These are phyloP conservation scores for Tricholaema leucomelas DNA, from an alignment of 2,113 vertebrate species.

Conservation along the genomic window DNA sequence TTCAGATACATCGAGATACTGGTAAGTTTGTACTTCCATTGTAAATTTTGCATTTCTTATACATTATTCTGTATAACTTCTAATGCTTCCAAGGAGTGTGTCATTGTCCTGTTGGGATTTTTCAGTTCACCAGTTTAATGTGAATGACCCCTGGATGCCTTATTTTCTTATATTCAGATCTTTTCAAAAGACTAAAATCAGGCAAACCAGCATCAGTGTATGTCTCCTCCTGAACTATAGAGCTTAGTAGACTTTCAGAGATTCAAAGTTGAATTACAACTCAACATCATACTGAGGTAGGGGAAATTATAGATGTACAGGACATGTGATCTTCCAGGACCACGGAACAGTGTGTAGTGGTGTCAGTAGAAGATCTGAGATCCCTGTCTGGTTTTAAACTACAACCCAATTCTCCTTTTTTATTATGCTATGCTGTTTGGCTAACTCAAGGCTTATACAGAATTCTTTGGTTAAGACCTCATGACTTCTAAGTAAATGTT, in stretches of 20 bases:
- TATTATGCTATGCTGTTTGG: rapidly evolving
- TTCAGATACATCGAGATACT: background rate
- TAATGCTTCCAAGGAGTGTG: background rate
- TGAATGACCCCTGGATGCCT: background rate
- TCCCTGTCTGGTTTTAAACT: background rate
- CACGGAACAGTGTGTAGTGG: background rate
- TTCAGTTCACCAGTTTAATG: background rate
- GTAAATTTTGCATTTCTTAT: background rate
- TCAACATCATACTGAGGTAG: background rate
- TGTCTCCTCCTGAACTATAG: background rate
- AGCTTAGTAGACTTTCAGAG: background rate
- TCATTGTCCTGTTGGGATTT: background rate
- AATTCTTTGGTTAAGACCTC: background rate
- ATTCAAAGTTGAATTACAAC: background rate
- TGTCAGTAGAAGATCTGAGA: background rate
- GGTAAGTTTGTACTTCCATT: background rate
- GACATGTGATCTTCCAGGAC: background rate
- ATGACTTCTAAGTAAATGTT: background rate
- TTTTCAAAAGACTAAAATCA: background rate
- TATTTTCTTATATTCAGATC: background rate
- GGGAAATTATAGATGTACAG: background rate
- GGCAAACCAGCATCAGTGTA: background rate
- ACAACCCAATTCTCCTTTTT: background rate
- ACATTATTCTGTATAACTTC: background rate
- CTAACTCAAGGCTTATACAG: background rate